Base-by-base conservation (phyloP, 2,113 vertebrate species). In the Caracal caracal region DNA sequence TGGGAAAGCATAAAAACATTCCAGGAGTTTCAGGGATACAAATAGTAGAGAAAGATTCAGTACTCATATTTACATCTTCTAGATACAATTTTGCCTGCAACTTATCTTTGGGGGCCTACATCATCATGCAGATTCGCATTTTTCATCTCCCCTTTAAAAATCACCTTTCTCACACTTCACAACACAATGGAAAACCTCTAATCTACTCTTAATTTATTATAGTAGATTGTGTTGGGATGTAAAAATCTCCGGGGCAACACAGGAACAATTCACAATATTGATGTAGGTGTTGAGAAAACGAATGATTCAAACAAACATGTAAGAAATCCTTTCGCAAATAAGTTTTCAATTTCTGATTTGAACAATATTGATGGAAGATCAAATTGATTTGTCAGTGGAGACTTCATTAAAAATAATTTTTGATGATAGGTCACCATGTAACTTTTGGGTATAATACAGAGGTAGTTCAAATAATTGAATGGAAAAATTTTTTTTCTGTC, bases 181-280 rank as follows among this genome's bases (percentile, higher is more conserved):
- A 93, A 87, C 92, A 88, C 63, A 92, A 71, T 37, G 3, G 66
- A 76, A 93, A 81, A 59, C 13, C 63, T 92, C 47, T 97, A 87
- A 96, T 93, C 86, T 93, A 73, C 68, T 94, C 95, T 70, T 92
- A 89, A 95, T 97, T 95, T 97, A 95, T 97, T 93, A 83, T 13
- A 84, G 68, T 35, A 97, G 92, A 76, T 97, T 97, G 82, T 96
- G 20, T 63, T 93, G 79, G 85, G 79, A 91, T 90, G 40, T 94
- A 95, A 89, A 96, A 93, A 71, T 90, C 96, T 97, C 95, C 65
- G 56, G 90, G 87, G 95, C 47, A 66, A 79, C 88, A 92, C 76
- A 90, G 80, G 63, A 94, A 56, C 87, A 93, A 94, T 96, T 95
- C 61, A 92, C 40, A 93, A 53, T 95, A 97, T 95, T 83, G 95